phyloP scores from a whole-genome alignment of 2,113 vertebrate genomes.

The Eptesicus fuscus region DNA sequence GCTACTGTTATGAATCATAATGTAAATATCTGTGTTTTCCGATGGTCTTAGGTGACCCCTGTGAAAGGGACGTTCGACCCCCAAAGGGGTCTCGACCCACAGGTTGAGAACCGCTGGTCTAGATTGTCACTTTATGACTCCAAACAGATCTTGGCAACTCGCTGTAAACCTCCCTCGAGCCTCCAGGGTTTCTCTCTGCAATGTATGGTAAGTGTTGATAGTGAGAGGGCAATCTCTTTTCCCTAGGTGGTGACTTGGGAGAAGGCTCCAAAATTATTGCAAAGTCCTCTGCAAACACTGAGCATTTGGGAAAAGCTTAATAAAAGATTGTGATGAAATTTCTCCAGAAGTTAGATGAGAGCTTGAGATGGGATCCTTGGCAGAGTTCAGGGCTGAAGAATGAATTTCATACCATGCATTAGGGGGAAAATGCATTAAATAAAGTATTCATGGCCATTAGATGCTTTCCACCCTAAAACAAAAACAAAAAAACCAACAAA shows the following conservation, averaged over 20 bases:
- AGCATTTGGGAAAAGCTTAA: slow-evolving; percentile 20
- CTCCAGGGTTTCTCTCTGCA: neutral
- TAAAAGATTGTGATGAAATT: slow-evolving; percentile 52
- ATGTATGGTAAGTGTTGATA: neutral
- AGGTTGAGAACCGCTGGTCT: neutral
- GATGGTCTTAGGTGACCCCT: no score
- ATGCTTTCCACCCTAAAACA: neutral
- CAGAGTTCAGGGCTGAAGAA: slow-evolving; percentile 1
- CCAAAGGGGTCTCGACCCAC: no score
- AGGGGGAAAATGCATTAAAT: slow-evolving; percentile 5
- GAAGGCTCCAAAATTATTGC: slow-evolving; percentile 23
- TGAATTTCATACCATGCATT: slow-evolving; percentile 44
- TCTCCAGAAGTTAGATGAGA: slow-evolving; percentile 18
- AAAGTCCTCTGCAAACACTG: slow-evolving; percentile 24
- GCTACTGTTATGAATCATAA: no score
- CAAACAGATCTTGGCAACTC: slow-evolving; percentile 6
- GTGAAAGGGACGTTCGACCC: no score
- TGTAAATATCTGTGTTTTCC: no score
- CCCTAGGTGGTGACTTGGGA: neutral
- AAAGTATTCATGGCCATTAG: slow-evolving; percentile 47
- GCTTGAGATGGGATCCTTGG: slow-evolving; percentile 40
- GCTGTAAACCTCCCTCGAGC: neutral
- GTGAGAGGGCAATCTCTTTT: neutral
- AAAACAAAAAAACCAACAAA: neutral
- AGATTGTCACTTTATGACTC: neutral